phyloP scores from a whole-genome alignment of 1,140 invertebrate genomes.

The Drosophila eugracilis region DNA sequence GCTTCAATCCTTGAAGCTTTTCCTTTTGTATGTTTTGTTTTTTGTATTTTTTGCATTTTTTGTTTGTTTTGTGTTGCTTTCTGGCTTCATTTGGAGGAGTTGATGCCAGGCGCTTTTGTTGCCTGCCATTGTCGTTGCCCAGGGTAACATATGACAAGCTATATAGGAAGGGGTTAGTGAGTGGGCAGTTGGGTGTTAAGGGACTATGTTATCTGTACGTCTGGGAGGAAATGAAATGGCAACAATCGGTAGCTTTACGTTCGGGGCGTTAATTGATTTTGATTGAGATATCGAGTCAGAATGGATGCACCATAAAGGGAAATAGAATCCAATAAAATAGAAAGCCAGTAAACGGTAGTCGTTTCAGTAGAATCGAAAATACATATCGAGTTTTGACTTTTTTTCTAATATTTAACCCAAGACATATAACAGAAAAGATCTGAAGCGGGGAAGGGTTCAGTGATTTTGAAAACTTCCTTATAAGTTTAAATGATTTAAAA shows the following conservation, averaged over 20 bases:
- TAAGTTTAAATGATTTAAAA: no score
- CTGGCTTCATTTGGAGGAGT: slow-evolving; percentile 70
- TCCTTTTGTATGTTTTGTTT: slow-evolving; percentile 12
- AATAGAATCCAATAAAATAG: slow-evolving; percentile 3
- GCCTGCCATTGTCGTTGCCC: slow-evolving; percentile 57
- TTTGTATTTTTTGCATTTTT: background rate
- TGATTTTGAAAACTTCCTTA: no score
- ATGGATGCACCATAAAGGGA: slow-evolving; percentile 15
- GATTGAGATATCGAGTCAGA: slow-evolving; percentile 41
- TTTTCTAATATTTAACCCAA: no score
- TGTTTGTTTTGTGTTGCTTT: slow-evolving; percentile 36
- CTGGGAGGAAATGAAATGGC: slow-evolving; percentile 54
- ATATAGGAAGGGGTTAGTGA: background rate
- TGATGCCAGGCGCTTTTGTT: slow-evolving; percentile 76
- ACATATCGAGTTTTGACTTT: no score
- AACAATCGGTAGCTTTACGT: slow-evolving; percentile 55
- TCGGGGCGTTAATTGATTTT: slow-evolving; percentile 61
- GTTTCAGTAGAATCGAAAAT: no score
- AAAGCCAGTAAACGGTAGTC: background rate
- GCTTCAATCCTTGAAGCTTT: background rate
- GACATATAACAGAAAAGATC: no score
- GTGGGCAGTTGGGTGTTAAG: slow-evolving; percentile 12
- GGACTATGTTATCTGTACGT: slow-evolving; percentile 9
- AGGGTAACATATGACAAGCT: slow-evolving; percentile 68
- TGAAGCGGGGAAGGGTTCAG: no score